Evolutionary conservation across 2,113 vertebrate species (phyloP).

Genomic region (Hippocampus abdominalis): DNA sequence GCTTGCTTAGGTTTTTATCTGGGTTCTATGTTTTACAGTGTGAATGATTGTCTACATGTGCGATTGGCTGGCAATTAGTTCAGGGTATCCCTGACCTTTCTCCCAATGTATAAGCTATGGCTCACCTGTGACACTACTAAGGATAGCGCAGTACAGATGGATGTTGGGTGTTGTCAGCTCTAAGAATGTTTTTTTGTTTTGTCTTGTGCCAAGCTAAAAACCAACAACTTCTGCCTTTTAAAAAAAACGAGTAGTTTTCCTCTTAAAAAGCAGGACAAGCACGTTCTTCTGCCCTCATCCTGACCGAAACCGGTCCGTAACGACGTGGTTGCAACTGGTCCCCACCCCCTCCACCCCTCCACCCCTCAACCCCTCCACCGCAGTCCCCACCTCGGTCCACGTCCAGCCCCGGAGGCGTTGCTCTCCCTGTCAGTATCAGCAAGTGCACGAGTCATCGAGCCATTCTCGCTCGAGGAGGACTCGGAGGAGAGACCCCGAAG

Average conservation of each 20-base stretch:
- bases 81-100: too few species aligned
- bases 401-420: constrained; percentile 59
- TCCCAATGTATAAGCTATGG: too few species aligned
- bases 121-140: not conserved
- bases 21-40: too few species aligned
- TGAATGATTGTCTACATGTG: too few species aligned
- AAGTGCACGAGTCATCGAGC: constrained; percentile 47
- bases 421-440: constrained; percentile 42
- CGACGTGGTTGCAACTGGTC: not conserved
- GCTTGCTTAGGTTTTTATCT: too few species aligned
- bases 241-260: not conserved
- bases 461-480: constrained; percentile 29
- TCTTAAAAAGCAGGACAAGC: not conserved
- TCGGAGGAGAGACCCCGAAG: constrained; percentile 14
- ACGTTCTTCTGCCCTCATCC: not conserved
- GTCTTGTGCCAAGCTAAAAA: too few species aligned
- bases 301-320: not conserved
- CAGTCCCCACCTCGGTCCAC: not conserved
- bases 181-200: too few species aligned
- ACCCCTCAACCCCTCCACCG: not conserved
- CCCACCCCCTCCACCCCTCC: constrained; percentile 20
- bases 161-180: too few species aligned
- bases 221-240: too few species aligned
- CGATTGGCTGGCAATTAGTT: too few species aligned
- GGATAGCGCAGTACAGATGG: too few species aligned